Percentiles rank a stretch among this genome's conserved stretches.
These are phyloP conservation scores for Polyommatus icarus DNA, from an alignment of 2,888 invertebrate species.

Conservation along the genomic window DNA sequence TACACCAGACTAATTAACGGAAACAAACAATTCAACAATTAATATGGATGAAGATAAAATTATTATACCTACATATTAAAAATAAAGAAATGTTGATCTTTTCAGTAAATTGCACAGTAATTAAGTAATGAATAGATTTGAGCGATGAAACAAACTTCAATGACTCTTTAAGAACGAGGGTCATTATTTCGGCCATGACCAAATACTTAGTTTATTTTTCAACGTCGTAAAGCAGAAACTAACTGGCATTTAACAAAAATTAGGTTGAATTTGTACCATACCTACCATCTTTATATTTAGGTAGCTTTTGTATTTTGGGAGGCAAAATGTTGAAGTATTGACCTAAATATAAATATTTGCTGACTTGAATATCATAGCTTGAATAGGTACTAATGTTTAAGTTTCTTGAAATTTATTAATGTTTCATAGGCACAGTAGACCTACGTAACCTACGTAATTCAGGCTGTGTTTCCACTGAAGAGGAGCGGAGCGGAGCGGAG, in stretches of 20 bases:
- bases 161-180: background rate
- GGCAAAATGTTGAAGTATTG: background rate
- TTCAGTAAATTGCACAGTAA: background rate
- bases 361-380: no score
- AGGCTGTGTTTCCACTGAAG: no score
- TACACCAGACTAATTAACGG: background rate
- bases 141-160: constrained; percentile 13
- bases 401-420: no score
- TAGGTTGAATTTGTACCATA: background rate
- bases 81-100: background rate
- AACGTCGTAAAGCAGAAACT: background rate
- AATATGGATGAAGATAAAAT: background rate
- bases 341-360: background rate
- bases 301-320: background rate
- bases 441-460: no score
- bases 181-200: background rate
- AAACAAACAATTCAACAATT: background rate
- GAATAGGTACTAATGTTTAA: no score
- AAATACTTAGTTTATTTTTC: background rate
- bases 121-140: constrained; percentile 12
- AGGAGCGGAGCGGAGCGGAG: no score
- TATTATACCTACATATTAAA: background rate
- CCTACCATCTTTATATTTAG: background rate
- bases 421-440: no score
- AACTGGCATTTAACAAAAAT: background rate